Base-by-base conservation (phyloP, 2,888 invertebrate species). In the Drosophila affinis region DNA sequence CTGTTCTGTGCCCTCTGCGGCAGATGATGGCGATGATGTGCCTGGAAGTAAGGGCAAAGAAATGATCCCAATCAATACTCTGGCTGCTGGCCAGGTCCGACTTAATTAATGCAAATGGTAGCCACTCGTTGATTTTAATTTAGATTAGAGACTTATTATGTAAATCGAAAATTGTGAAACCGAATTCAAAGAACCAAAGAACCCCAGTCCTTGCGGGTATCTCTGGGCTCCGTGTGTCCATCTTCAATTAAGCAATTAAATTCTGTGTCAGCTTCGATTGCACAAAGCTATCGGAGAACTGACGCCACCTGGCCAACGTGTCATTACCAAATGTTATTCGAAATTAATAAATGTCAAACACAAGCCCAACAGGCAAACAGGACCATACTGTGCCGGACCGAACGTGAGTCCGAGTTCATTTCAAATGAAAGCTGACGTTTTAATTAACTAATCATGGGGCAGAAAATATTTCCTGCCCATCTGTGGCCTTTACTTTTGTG, bases 21-120 rank as follows among this genome's bases (percentile, higher is more conserved):
- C 6, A 39, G 39, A 39, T 58, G 61, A 49, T 18, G 47, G 64
- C 62, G 56, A 52, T 63, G 82, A 68, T 59, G 39, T 39, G 57
- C 57, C 69, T 63, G 79, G 76, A 64, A 45, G 51, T 34, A 39
- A 27, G 39, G 49, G 62, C 54, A 69, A 75, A 80, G 78, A 77
- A 85, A 75, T 72, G 88, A 88, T 88, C 73, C 29, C 62, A 88
- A 88, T 84, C 83, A 76, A 84, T 83, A 84, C 79, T 70, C 64
- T 62, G 72, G 72, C 57, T 71, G 34, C 71, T 52, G 64, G 73
- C 57, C 47, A 39, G 47, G 48, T 24, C 53, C 52, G 57, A 72
- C 76, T 81, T 85, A 86, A 89, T 86, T 86, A 89, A 86, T 82
- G 85, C 89, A 87, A 89, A 88, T 89, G 88, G 57, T 47, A 49